Evolutionary conservation across 2,797 vertebrate genomes (phyloP).

Genomic region (Macroramphosus scolopax): DNA sequence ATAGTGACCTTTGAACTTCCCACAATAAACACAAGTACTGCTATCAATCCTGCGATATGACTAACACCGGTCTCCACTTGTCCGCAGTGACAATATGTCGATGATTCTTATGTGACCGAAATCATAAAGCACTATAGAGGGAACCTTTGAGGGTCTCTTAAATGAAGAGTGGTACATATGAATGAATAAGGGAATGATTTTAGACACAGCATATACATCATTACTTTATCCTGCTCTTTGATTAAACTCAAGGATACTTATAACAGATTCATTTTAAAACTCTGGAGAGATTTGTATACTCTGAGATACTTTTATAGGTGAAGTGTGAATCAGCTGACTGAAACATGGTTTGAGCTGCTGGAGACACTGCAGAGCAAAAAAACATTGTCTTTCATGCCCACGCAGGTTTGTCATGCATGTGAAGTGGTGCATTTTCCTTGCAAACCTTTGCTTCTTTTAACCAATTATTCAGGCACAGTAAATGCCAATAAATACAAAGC

Average conservation of each 20-base stretch:
- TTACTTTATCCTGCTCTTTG: no score
- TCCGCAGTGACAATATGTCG: no score
- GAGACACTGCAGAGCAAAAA: background rate
- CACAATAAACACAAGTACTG: no score
- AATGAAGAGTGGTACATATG: background rate
- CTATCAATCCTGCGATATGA: no score
- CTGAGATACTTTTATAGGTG: background rate
- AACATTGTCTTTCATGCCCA: background rate
- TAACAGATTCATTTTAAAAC: background rate
- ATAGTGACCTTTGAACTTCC: background rate
- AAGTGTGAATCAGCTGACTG: no score
- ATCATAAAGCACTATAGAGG: background rate
- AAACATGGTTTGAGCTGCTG: background rate
- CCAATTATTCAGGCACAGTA: background rate
- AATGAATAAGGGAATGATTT: background rate
- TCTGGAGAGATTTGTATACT: background rate
- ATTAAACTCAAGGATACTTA: background rate
- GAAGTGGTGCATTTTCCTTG: background rate
- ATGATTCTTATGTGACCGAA: no score
- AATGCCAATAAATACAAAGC: conserved; percentile 36
- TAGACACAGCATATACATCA: background rate
- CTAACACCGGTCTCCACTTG: no score
- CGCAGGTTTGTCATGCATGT: background rate
- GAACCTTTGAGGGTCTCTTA: background rate
- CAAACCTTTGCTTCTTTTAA: conserved; percentile 2